Percentiles rank a stretch among this genome's conserved stretches.
These are phyloP conservation scores for Rhynchotus rufescens DNA, from an alignment of 2,797 vertebrate species.

Conservation along the genomic window DNA sequence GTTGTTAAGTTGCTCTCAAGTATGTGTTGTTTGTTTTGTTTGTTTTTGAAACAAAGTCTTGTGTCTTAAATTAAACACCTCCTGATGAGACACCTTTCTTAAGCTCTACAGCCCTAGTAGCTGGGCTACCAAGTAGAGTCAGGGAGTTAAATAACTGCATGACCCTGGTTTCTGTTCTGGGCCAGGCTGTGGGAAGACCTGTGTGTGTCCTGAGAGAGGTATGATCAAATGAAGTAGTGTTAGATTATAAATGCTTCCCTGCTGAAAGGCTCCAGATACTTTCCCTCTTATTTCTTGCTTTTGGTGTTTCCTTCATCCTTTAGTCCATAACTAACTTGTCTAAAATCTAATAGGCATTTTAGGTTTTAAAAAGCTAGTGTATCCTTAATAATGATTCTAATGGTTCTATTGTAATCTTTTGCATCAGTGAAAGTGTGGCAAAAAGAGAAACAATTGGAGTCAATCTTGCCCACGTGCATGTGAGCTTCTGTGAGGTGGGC, in stretches of 20 bases:
- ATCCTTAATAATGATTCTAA: conserved; percentile 4
- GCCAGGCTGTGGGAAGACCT: neutral
- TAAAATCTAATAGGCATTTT: neutral
- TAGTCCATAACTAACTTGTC: neutral
- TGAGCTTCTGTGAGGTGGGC: accelerated
- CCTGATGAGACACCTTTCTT: neutral
- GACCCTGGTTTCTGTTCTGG: neutral
- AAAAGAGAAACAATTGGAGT: neutral
- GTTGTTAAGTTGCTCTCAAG: neutral
- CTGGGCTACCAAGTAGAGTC: neutral
- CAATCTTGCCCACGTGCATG: neutral
- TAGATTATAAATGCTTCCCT: neutral
- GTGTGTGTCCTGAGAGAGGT: neutral
- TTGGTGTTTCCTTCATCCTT: neutral
- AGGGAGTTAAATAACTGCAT: neutral
- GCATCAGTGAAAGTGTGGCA: neutral
- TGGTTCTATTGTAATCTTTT: neutral
- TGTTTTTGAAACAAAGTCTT: neutral
- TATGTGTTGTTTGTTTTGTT: no score
- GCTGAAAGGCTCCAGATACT: neutral
- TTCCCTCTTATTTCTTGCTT: neutral
- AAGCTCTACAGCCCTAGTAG: neutral
- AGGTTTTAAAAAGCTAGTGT: conserved; percentile 6
- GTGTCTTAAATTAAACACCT: neutral
- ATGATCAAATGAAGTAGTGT: neutral